phyloP scores from a whole-genome alignment of 2,113 vertebrate genomes.

The Syngnathus floridae region DNA sequence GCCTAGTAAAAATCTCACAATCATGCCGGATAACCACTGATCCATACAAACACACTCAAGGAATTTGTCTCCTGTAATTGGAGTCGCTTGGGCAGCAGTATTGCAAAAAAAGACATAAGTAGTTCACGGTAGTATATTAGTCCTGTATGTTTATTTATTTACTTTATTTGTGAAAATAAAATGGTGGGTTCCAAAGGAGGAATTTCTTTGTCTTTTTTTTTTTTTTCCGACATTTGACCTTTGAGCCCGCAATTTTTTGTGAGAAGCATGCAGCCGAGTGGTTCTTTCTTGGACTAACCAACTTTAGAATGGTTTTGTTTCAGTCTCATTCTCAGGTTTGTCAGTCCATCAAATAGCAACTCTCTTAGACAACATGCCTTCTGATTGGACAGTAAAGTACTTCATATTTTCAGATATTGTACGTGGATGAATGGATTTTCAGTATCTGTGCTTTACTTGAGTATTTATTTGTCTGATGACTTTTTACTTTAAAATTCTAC shows the following conservation, averaged over 20 bases:
- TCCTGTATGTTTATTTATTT: no score
- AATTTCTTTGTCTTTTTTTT: not conserved
- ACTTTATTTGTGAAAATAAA: no score
- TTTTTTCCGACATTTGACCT: not conserved
- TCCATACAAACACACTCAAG: no score
- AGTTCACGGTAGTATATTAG: no score
- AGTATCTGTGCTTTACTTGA: not conserved
- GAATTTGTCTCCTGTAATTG: no score
- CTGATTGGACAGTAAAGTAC: no score
- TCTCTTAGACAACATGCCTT: constrained; percentile 37
- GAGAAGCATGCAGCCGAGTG: constrained; percentile 45
- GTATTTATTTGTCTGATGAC: not conserved
- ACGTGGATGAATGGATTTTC: not conserved
- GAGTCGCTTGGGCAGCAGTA: no score
- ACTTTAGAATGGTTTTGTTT: constrained; percentile 86
- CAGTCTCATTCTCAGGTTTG: constrained; percentile 90
- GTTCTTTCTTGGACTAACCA: constrained; percentile 87
- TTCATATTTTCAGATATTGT: no score
- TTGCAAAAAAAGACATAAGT: no score
- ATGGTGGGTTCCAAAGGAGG: not conserved
- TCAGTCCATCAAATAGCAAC: constrained; percentile 85
- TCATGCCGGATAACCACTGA: no score
- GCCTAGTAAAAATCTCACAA: no score
- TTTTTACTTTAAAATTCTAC: not conserved
- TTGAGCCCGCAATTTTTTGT: not conserved